These are phyloP conservation scores for Hipparchia sbordonii DNA, from an alignment of 2,888 invertebrate genomes.

Conservation along the genomic window DNA sequence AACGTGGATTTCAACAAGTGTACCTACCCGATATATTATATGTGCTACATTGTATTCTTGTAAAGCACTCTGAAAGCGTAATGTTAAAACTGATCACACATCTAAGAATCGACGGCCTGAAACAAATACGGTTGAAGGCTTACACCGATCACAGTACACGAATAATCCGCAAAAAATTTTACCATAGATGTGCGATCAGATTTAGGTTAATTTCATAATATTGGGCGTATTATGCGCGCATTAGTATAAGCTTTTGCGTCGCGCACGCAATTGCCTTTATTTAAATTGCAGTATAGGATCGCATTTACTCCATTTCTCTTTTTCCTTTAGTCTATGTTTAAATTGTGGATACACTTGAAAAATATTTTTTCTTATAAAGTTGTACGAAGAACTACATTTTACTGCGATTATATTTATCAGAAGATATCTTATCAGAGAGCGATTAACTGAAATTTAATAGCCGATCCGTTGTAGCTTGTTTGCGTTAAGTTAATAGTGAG, in stretches of 20 bases:
- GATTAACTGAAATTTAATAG: slow-evolving; percentile 25
- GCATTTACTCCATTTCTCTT: neutral
- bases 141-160: too few relatives aligned
- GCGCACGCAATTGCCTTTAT: neutral
- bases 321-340: slow-evolving; percentile 1
- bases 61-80: neutral
- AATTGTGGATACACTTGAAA: slow-evolving; percentile 3
- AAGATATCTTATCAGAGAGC: slow-evolving; percentile 26
- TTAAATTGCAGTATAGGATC: neutral
- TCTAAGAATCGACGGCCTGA: neutral
- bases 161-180: too few relatives aligned
- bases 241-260: neutral
- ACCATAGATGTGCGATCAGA: too few relatives aligned
- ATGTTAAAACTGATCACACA: neutral
- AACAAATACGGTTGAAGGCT: too few relatives aligned
- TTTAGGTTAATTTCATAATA: too few relatives aligned
- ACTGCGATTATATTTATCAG: slow-evolving; percentile 7
- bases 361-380: slow-evolving; percentile 1
- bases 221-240: neutral
- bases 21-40: neutral
- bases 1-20: neutral
- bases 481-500: slow-evolving; percentile 10
- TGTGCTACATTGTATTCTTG: neutral
- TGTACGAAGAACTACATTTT: neutral
- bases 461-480: neutral